Evolutionary conservation across 2,797 vertebrate species (phyloP).

Genomic region (Dendrocincla tyrannina): DNA sequence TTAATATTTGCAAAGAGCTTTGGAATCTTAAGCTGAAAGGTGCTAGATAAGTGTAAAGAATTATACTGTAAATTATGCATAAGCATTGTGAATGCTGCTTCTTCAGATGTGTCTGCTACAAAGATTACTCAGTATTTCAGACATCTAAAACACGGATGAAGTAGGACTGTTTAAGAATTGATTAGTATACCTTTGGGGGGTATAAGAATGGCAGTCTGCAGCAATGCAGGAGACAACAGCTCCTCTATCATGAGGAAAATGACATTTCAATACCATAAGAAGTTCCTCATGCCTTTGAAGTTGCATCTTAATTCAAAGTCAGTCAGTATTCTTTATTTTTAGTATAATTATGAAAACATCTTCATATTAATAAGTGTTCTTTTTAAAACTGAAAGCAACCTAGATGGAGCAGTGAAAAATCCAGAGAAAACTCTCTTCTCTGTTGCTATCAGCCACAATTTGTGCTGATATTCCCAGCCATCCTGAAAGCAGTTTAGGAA

Average conservation of each 20-base stretch:
- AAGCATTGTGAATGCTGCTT: constrained; percentile 37
- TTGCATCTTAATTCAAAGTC: constrained; percentile 23
- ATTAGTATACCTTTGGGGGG: constrained; percentile 40
- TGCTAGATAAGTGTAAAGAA: constrained; percentile 50
- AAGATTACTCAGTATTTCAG: constrained; percentile 58
- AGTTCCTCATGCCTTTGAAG: constrained; percentile 30
- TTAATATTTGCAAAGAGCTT: constrained; percentile 44
- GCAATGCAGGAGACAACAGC: constrained; percentile 14
- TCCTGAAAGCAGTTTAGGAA: background rate
- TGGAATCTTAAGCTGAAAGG: constrained; percentile 42
- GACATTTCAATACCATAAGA: constrained; percentile 25
- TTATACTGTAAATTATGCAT: constrained; percentile 59
- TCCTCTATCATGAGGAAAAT: constrained; percentile 10
- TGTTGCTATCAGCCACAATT: background rate
- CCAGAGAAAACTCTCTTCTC: background rate
- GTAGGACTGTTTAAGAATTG: constrained; percentile 58
- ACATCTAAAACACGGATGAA: constrained; percentile 51
- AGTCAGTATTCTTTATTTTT: constrained; percentile 7
- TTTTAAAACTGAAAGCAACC: background rate
- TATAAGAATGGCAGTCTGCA: constrained; percentile 49
- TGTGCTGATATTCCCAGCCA: background rate
- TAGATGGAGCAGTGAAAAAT: background rate
- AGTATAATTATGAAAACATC: background rate
- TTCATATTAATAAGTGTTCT: background rate
- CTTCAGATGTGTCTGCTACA: constrained; percentile 56